A percentile compares a stretch with the other conserved stretches of the same genome.
Evolutionary conservation across 2,888 invertebrate species (phyloP).

Genomic region (Drosophila formosana): DNA sequence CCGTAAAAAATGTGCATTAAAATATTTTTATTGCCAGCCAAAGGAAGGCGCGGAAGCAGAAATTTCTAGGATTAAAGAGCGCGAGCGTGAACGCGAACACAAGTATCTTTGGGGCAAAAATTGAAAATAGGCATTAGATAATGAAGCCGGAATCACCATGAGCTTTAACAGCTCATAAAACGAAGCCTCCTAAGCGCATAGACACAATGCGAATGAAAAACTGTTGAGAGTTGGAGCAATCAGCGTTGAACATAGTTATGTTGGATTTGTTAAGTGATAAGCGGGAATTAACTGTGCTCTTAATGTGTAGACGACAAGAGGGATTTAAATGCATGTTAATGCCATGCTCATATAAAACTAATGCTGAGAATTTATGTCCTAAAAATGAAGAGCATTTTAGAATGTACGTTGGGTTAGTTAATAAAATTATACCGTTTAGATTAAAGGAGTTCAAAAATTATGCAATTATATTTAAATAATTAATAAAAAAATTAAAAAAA

Average conservation of each 20-base stretch:
- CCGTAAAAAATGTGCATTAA: slow-evolving; percentile 70
- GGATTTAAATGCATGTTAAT: slow-evolving; percentile 35
- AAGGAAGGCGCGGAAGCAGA: slow-evolving; percentile 20
- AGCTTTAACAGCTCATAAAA: slow-evolving; percentile 67
- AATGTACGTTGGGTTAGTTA: background rate
- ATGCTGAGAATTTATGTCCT: background rate
- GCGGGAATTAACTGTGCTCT: slow-evolving; percentile 8
- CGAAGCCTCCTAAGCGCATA: slow-evolving; percentile 1
- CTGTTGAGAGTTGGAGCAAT: background rate
- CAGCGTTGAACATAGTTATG: slow-evolving; percentile 11
- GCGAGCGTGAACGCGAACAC: background rate
- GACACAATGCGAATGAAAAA: background rate
- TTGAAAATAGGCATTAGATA: slow-evolving; percentile 74
- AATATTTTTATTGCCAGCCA: slow-evolving; percentile 73
- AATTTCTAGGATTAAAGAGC: slow-evolving; percentile 57
- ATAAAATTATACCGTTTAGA: background rate
- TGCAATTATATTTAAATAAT: background rate
- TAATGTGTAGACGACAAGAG: slow-evolving; percentile 28
- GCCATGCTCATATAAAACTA: slow-evolving; percentile 10
- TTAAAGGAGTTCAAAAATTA: background rate
- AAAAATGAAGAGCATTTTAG: background rate
- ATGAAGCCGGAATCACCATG: slow-evolving; percentile 46
- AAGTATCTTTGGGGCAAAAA: slow-evolving; percentile 36
- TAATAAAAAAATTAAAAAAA: no score
- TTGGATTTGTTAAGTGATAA: background rate